phyloP scores from a whole-genome alignment of 2,113 vertebrate species.

The Protobothrops flavoviridis region DNA sequence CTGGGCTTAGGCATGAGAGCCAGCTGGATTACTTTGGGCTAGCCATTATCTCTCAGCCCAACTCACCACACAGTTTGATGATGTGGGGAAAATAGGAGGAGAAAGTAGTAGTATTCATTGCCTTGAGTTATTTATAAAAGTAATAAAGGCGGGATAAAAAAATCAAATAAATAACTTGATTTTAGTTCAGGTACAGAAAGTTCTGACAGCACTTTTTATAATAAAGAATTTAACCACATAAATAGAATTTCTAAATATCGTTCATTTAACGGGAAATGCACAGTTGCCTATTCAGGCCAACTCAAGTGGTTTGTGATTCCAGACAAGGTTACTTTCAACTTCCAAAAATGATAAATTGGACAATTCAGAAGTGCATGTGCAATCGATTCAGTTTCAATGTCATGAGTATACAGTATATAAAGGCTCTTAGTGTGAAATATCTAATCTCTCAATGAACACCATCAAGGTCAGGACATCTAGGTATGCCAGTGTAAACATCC shows the following conservation, averaged over 20 bases:
- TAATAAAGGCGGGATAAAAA: neutral
- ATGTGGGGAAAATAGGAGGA: neutral
- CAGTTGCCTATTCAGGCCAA: neutral
- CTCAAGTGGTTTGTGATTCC: neutral
- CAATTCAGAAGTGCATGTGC: neutral
- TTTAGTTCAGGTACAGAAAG: neutral
- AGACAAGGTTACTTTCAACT: neutral
- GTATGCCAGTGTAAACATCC: neutral
- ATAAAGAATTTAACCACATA: neutral
- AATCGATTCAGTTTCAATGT: neutral
- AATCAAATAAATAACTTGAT: neutral
- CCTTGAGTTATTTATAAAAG: neutral
- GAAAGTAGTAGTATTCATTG: neutral
- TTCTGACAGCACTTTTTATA: neutral
- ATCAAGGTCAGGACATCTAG: neutral
- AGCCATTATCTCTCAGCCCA: neutral
- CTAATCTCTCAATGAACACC: neutral
- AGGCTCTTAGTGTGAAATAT: neutral
- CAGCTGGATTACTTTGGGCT: neutral
- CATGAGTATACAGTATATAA: neutral
- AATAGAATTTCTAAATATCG: neutral
- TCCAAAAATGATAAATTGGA: neutral
- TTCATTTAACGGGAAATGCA: neutral
- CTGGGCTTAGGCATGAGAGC: neutral
- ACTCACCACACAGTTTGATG: neutral